Conservation (phyloP, 2,113 vertebrate genomes). For the Oryzias curvinotus region DNA sequence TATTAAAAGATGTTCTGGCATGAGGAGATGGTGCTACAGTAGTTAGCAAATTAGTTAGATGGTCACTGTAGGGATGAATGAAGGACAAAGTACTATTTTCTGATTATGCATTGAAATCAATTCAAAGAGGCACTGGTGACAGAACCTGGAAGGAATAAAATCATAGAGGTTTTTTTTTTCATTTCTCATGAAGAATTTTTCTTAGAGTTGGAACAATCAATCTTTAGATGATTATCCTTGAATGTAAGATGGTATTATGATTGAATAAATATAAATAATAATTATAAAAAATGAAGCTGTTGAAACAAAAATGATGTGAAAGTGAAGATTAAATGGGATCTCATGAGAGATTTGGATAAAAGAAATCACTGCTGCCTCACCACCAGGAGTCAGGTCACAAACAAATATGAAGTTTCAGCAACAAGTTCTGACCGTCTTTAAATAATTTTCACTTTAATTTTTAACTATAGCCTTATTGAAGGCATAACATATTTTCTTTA, state of each 20-base stretch:
- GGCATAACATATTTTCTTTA: too few species aligned
- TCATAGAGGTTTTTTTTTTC: background rate
- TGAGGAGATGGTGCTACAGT: constrained; percentile 54
- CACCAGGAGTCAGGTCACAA: constrained; percentile 56
- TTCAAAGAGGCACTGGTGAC: constrained; percentile 33
- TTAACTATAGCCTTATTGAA: too few species aligned
- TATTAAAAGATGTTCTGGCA: constrained; percentile 69
- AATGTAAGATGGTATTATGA: too few species aligned
- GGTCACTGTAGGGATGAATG: constrained; percentile 40
- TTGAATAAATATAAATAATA: background rate
- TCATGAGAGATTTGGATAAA: constrained; percentile 26
- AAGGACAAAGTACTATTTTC: constrained; percentile 30
- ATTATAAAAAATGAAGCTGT: background rate
- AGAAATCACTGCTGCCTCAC: constrained; percentile 52
- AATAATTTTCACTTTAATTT: background rate
- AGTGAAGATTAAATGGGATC: background rate
- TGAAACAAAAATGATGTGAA: background rate
- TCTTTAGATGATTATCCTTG: too few species aligned
- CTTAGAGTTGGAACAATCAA: too few species aligned
- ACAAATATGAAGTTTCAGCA: constrained; percentile 62
- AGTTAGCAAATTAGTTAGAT: constrained; percentile 60
- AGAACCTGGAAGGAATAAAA: background rate
- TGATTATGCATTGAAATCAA: constrained; percentile 45
- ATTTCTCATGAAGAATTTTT: background rate
- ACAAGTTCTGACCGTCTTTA: constrained; percentile 30